Base-by-base conservation (phyloP, 2,888 invertebrate species). In the Brachyptera risi region DNA sequence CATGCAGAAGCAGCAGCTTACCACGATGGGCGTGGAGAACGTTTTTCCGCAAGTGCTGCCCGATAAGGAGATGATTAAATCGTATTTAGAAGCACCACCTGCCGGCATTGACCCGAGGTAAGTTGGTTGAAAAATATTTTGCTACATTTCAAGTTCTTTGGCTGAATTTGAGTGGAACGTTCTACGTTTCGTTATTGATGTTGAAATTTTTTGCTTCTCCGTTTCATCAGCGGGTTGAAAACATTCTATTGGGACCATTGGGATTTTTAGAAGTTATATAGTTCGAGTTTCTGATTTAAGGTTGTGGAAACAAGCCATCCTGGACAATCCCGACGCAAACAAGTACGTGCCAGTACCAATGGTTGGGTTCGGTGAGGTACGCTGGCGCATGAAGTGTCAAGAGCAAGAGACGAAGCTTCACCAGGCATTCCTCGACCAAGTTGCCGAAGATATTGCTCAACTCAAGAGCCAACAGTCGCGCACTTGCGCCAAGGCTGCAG, bases 281-380 rank as follows among this genome's bases (percentile, higher is more conserved):
- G n/a, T n/a, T n/a, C n/a, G n/a, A n/a, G n/a, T n/a, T n/a, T n/a
- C n/a, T n/a, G n/a, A n/a, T n/a, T n/a, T n/a, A 51, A 81, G 93
- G 63, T 80, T 97, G 69, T 99, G 99, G 99, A 88, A 91, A 70
- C 96, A 98, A 74, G 97, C 97, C 0, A 94, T 95, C 71, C 78
- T 88, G 26, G 96, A 97, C 71, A 99, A 99, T 78, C 99, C 98
- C 0, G 92, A 97, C 75, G 85, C 92, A 0, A 84, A 84, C 35
- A 86, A 87, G 69, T 90, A 94, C 69, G 88, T 99, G 71, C 98
- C 98, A 0, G 91, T 95, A 11, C 94, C 96, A 0, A 89, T 98
- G 75, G 85, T 96, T 66, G 98, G 98, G 0, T 96, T 97, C 72
- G 75, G 75, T 35, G 80, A 81, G 65, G 72, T 85, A 2, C 76